Conservation (phyloP, 2,113 vertebrate species). For the Antechinus flavipes region DNA sequence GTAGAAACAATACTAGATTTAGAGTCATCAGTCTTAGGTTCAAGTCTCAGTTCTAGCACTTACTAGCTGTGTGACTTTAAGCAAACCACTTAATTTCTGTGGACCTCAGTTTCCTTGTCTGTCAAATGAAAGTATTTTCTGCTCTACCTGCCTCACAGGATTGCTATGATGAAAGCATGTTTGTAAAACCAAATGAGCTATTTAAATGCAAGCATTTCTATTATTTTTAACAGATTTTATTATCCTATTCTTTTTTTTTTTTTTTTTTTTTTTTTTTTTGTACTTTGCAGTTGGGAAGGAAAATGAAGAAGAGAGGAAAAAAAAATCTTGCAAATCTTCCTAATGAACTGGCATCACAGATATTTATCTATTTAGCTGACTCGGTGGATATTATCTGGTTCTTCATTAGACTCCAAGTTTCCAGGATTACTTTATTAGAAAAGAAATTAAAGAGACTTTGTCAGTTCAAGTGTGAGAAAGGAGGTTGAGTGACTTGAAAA, state of each 20-base stretch:
- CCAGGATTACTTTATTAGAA: neutral
- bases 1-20: neutral
- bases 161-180: neutral
- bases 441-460: neutral
- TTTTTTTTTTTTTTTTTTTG: neutral
- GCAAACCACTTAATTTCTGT: neutral
- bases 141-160: neutral
- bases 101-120: neutral
- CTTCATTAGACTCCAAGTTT: neutral
- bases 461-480: slow-evolving; percentile 2
- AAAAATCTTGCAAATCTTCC: neutral
- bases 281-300: neutral
- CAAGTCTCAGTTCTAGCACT: neutral
- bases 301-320: neutral
- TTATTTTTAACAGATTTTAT: neutral
- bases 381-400: neutral
- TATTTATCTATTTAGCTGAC: neutral
- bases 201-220: neutral
- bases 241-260: neutral
- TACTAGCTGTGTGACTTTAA: neutral
- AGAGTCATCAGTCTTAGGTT: neutral
- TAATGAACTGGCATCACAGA: neutral
- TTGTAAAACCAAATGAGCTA: neutral
- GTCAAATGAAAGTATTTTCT: neutral
- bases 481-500: slow-evolving; percentile 21